Conservation (phyloP, 1,140 invertebrate species). For the Hermetia illucens region DNA sequence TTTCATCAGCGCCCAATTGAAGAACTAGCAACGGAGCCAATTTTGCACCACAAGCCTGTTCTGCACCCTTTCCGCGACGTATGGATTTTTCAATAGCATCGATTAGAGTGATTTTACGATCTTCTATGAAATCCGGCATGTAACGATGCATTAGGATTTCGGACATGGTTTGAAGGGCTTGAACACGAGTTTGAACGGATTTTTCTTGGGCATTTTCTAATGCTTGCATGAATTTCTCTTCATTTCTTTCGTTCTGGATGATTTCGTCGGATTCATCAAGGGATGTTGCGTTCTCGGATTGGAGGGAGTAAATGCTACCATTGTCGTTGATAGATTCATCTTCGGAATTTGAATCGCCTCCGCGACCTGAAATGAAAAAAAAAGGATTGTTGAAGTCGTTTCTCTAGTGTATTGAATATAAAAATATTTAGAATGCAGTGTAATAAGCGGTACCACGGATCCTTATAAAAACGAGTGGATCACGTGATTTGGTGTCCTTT, state of each 20-base stretch:
- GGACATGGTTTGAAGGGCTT: slow-evolving; percentile 54
- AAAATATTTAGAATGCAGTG: too few relatives aligned
- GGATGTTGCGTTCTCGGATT: slow-evolving; percentile 45
- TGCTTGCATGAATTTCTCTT: slow-evolving; percentile 75
- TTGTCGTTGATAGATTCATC: slow-evolving; percentile 57
- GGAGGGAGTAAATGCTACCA: slow-evolving; percentile 47
- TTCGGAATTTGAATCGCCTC: slow-evolving; percentile 38
- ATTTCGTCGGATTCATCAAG: slow-evolving; percentile 37
- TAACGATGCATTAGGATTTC: slow-evolving; percentile 67
- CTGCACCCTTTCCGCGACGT: slow-evolving; percentile 66
- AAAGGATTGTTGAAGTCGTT: too few relatives aligned
- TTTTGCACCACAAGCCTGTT: slow-evolving; percentile 64
- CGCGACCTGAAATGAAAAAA: slow-evolving; percentile 13
- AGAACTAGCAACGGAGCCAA: slow-evolving; percentile 64
- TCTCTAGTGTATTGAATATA: too few relatives aligned
- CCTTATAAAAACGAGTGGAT: too few relatives aligned
- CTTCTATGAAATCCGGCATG: slow-evolving; percentile 59
- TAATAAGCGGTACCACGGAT: too few relatives aligned
- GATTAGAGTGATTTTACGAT: slow-evolving; percentile 61
- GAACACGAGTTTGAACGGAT: slow-evolving; percentile 63
- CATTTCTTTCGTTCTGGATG: slow-evolving; percentile 52
- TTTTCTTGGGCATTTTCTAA: slow-evolving; percentile 77
- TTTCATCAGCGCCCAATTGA: slow-evolving; percentile 63
- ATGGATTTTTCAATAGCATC: slow-evolving; percentile 67
- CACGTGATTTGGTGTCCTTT: too few relatives aligned